Percentiles rank a stretch among this genome's conserved stretches.
Conservation (phyloP, 1,140 invertebrate genomes). For the Drosophila pallidifrons region DNA sequence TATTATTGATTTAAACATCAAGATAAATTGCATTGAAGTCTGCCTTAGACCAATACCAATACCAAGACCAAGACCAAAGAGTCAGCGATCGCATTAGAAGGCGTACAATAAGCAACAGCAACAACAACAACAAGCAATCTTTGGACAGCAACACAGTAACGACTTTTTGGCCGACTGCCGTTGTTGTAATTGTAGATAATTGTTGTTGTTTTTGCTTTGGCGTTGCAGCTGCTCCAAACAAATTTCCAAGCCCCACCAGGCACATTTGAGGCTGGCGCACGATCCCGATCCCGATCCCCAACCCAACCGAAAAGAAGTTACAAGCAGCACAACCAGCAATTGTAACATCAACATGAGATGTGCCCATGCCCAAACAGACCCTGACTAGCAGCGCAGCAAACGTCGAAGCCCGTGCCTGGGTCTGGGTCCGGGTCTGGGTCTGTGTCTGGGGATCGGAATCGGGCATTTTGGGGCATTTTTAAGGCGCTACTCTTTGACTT, state of each 20-base stretch:
- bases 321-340: constrained; percentile 62
- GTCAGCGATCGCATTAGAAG: constrained; percentile 56
- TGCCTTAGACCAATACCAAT: constrained; percentile 20
- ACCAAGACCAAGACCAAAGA: background rate
- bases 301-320: constrained; percentile 27
- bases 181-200: constrained; percentile 82
- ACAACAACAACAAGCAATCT: constrained; percentile 23
- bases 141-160: constrained; percentile 57
- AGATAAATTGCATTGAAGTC: constrained; percentile 79
- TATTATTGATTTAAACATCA: constrained; percentile 85
- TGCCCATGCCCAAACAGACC: constrained; percentile 51
- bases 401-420: constrained; percentile 7
- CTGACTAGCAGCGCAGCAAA: constrained; percentile 31
- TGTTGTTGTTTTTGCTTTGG: constrained; percentile 58
- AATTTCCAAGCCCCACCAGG: constrained; percentile 79
- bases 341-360: constrained; percentile 83
- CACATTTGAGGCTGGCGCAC: constrained; percentile 75
- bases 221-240: constrained; percentile 58
- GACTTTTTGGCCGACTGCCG: constrained; percentile 67
- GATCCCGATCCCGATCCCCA: constrained; percentile 51
- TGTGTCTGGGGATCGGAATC: constrained; percentile 2
- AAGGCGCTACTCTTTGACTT: constrained; percentile 72
- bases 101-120: constrained; percentile 24
- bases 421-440: constrained; percentile 16
- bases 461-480: background rate